Evolutionary conservation across 2,888 invertebrate genomes (phyloP).

Genomic region (Mycogona germanica): DNA sequence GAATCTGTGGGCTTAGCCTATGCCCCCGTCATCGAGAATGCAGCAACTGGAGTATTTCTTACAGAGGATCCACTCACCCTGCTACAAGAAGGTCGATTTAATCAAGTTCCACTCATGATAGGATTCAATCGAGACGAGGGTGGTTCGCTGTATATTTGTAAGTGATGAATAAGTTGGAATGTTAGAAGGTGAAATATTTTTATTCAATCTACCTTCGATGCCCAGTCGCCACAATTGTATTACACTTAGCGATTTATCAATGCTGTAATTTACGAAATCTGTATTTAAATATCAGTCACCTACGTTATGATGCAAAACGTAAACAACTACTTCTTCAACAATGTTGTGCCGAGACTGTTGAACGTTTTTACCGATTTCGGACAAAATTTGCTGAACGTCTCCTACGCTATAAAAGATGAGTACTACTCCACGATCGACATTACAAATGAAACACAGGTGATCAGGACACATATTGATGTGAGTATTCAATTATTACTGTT

Average conservation of each 20-base stretch:
- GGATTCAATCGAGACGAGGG: constrained; percentile 9
- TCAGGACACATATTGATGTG: constrained; percentile 13
- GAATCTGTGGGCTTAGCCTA: neutral
- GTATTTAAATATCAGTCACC: neutral
- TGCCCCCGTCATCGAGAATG: constrained; percentile 4
- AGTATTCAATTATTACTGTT: neutral
- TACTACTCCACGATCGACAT: constrained; percentile 11
- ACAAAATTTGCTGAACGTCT: constrained; percentile 11
- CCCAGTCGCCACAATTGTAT: neutral
- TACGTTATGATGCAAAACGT: neutral
- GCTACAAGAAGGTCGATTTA: constrained; percentile 3
- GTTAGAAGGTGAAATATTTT: too few relatives aligned
- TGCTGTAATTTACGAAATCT: neutral
- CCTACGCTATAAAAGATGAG: constrained; percentile 14
- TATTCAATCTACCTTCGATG: neutral
- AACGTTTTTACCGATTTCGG: neutral
- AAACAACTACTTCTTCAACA: constrained; percentile 4
- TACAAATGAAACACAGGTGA: neutral
- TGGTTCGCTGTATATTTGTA: neutral
- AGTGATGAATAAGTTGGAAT: neutral
- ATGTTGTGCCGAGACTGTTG: neutral
- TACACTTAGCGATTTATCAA: neutral
- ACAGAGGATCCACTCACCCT: neutral
- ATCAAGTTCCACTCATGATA: constrained; percentile 5
- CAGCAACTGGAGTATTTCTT: neutral